Evolutionary conservation across 2,888 invertebrate genomes (phyloP), one percentile per base, ranked within the genome.

Genomic region (Zeuzera pyrina): DNA sequence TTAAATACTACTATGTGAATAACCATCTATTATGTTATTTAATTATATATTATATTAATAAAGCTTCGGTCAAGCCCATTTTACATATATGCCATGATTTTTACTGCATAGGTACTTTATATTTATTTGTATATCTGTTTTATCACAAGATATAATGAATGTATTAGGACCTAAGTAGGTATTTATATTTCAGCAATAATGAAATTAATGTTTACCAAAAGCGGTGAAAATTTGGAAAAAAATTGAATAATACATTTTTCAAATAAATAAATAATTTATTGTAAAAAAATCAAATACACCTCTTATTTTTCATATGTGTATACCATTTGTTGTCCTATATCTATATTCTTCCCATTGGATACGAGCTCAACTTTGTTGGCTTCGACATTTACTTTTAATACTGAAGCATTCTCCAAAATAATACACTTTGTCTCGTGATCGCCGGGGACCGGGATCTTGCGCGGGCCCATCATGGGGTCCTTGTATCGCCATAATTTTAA

Each of bases 401-500:
- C 86, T 29, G 69, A 59, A 19, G 73, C 61, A 42, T 76, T 60
- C 4, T 70, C 61, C 15, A 91, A 66, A 25, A 66, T 45, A 1
- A 83, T 62, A 66, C 91, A 91, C 37, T 87, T 90, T 21, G 81
- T 78, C 34, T 87, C 84, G 33, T 88, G 87, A 44, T 92, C 85
- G 19, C 89, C 87, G 35, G 88, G 85, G 13, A 72, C 67, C 0
- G 97, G 96, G 32, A 96, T 88, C 50, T 83, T 87, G 26, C 95
- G 85, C 3, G 93, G 91, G 0, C 95, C 95, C 14, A 91, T 42
- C 1, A 85, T 46, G 0, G 93, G 89, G 69, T 97, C 94, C 34
- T 87, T 81, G 70, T 90, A 94, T 12, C 92, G 87, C 87, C 93
- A 92, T 7, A 97, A 58, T 49, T 87, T 85, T 6, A 97, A 67